A percentile compares a stretch with the other conserved stretches of the same genome.
phyloP scores from a whole-genome alignment of 1,140 invertebrate species.

The Zophobas morio region DNA sequence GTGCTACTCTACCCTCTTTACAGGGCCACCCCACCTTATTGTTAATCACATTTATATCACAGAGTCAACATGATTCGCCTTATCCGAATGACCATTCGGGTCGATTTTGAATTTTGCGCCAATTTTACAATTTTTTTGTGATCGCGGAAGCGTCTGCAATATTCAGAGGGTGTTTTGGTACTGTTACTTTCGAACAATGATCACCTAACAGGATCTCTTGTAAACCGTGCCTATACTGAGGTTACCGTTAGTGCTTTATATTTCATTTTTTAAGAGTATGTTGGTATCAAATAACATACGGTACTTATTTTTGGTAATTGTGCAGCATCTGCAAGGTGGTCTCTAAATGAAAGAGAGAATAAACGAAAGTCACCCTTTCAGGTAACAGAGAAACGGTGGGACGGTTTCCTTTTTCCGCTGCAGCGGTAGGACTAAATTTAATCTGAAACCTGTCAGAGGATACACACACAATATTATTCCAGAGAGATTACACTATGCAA shows the following conservation, averaged over 20 bases:
- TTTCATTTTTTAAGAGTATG: neutral
- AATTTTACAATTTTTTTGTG: neutral
- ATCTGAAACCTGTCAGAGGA: too few relatives aligned
- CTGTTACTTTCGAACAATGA: constrained; percentile 21
- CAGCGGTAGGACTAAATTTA: too few relatives aligned
- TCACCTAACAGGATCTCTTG: neutral
- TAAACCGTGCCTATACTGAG: neutral
- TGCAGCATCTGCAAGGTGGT: constrained; percentile 8
- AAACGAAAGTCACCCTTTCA: constrained; percentile 38
- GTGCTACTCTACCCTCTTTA: constrained; percentile 40
- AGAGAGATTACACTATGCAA: too few relatives aligned
- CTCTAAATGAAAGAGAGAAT: constrained; percentile 11
- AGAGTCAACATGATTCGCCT: constrained; percentile 50
- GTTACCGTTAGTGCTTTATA: neutral
- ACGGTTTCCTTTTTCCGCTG: neutral
- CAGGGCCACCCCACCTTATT: constrained; percentile 53
- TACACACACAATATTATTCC: too few relatives aligned
- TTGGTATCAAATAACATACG: constrained; percentile 33
- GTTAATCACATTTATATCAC: constrained; percentile 60
- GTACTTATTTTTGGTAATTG: constrained; percentile 33
- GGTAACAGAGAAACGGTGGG: constrained; percentile 33
- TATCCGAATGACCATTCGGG: constrained; percentile 10
- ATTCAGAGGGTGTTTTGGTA: neutral
- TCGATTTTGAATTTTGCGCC: neutral
- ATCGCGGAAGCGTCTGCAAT: neutral